Evolutionary conservation across 2,888 invertebrate species (phyloP), one percentile per base, ranked within the genome.

Genomic region (Himalopsyche japonica): DNA sequence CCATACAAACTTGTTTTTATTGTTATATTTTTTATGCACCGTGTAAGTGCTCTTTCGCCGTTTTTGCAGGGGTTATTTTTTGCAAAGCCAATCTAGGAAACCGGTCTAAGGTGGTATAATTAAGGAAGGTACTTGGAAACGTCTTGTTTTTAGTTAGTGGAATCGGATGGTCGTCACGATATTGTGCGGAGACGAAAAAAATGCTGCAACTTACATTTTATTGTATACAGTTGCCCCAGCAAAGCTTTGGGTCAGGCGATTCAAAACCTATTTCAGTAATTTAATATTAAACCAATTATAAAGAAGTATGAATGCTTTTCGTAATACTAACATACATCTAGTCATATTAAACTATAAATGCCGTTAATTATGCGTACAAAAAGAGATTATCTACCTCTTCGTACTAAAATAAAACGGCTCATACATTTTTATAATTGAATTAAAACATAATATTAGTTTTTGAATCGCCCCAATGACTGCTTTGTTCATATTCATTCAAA

Each of bases 1-100:
- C 76, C 80, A 76, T 76, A 80, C 48, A 81, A 84, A 84, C 84
- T 43, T 81, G 81, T 84, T 84, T 84, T 84, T 84, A 81, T 84
- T 84, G 81, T 78, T 77, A 48, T 77, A 80, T 81, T 84, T 84
- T 84, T 84, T 81, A 81, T 70, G 27, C 32, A 37, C 76, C 37
- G 32, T 49, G 81, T 79, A 77, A 81, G 34, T 80, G 84, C 70
- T 81, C 84, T 81, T 79, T 79, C 78, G 57, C 78, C 30, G 80
- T 84, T 84, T 84, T 81, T 81, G 81, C 81, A 81, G 70, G 78
- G 80, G 43, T 43, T 80, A 49, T 84, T 83, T 80, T 81, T 77
- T 83, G 49, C 76, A 20, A 30, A 48, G 80, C 80, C 83, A 47
- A 83, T 48, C 70, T 70, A 70, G 70, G 83, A 83, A 83, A 83